Conservation (phyloP, 2,113 vertebrate genomes). For the Columba janthina region DNA sequence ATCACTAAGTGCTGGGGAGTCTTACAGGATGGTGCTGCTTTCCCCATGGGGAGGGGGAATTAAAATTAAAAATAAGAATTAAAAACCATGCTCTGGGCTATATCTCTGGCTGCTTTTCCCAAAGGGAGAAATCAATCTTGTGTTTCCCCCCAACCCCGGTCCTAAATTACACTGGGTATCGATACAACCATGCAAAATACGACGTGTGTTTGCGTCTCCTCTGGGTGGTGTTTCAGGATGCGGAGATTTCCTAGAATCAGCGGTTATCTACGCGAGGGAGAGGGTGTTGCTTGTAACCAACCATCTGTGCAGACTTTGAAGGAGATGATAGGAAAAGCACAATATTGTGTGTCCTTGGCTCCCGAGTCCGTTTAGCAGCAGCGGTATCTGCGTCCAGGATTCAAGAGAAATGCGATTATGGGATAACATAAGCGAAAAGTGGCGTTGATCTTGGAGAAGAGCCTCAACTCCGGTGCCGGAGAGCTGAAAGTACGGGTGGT, state of each 20-base stretch:
- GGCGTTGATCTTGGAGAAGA: neutral
- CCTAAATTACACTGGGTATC: neutral
- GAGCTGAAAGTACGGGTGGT: neutral
- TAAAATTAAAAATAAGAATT: neutral
- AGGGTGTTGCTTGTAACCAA: neutral
- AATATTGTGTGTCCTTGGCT: neutral
- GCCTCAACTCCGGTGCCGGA: neutral
- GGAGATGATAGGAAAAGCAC: neutral
- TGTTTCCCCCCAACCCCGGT: neutral
- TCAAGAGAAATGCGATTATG: neutral
- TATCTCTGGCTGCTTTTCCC: neutral
- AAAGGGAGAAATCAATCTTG: neutral
- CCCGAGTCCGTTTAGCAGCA: neutral
- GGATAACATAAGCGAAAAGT: neutral
- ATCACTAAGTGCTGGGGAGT: neutral
- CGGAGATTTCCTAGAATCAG: neutral
- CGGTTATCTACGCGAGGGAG: rapidly evolving
- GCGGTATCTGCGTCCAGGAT: rapidly evolving
- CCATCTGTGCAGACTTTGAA: neutral
- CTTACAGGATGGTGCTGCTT: neutral
- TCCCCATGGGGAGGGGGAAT: rapidly evolving
- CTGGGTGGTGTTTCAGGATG: rapidly evolving
- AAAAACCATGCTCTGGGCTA: rapidly evolving
- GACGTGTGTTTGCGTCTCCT: neutral
- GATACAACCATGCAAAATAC: neutral